Percentiles rank a stretch among this genome's conserved stretches.
These are phyloP conservation scores for Notodonta ziczac DNA, from an alignment of 2,888 invertebrate genomes.

Conservation along the genomic window DNA sequence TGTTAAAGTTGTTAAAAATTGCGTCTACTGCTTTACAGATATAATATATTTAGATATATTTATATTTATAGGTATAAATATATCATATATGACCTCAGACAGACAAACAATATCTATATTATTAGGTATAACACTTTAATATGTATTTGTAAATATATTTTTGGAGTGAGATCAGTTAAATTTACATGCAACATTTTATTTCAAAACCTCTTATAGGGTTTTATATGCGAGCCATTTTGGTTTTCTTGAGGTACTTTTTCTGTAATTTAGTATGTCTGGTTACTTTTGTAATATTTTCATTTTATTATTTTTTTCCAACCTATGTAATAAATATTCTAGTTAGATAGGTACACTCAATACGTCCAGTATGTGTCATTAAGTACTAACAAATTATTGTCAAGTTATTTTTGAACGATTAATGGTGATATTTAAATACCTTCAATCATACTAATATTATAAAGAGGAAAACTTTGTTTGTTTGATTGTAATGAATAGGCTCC, in stretches of 20 bases:
- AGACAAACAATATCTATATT: not conserved
- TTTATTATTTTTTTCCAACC: not conserved
- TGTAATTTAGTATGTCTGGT: not conserved
- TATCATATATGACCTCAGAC: not conserved
- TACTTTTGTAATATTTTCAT: not conserved
- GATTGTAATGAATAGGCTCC: too few species aligned
- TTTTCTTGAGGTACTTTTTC: not conserved
- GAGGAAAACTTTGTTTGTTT: too few species aligned
- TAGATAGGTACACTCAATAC: too few species aligned
- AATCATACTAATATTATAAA: too few species aligned
- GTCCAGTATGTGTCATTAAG: too few species aligned
- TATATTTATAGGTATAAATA: not conserved
- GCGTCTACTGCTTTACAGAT: too few species aligned
- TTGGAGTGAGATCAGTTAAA: not conserved
- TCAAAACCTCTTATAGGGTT: not conserved
- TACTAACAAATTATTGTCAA: too few species aligned
- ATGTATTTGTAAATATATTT: not conserved
- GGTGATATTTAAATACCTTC: too few species aligned
- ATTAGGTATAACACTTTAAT: not conserved
- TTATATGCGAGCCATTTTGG: not conserved
- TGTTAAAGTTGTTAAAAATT: too few species aligned
- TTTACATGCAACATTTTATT: conserved; percentile 6
- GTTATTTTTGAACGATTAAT: too few species aligned
- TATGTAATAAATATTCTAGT: too few species aligned
- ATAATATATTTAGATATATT: too few species aligned